These are phyloP conservation scores for Temnothorax unifasciatus DNA, from an alignment of 2,888 invertebrate species.

Conservation along the genomic window DNA sequence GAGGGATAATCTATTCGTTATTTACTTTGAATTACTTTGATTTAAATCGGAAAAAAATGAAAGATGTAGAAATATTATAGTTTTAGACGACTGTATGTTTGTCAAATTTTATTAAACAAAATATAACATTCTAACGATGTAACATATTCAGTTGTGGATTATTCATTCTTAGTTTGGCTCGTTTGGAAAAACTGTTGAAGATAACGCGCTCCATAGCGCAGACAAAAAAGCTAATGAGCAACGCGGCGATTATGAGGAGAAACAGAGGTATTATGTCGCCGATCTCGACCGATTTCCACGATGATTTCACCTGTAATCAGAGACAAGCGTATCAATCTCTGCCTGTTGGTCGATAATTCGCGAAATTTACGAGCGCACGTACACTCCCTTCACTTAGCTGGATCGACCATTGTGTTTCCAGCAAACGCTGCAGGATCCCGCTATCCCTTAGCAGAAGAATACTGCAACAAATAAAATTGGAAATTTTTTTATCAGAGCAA, in stretches of 20 bases:
- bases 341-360: background rate
- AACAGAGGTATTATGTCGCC: constrained; percentile 80
- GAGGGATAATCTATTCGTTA: background rate
- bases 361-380: background rate
- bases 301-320: constrained; percentile 60
- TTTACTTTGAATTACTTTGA: background rate
- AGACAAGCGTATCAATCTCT: background rate
- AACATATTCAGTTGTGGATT: background rate
- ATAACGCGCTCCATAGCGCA: constrained; percentile 70
- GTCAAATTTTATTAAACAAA: constrained; percentile 9
- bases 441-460: constrained; percentile 82
- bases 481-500: background rate
- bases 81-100: background rate
- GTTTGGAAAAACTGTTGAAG: background rate
- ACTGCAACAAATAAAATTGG: constrained; percentile 66
- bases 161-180: background rate
- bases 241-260: constrained; percentile 74
- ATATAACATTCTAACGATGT: background rate
- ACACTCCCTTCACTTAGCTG: background rate
- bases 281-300: constrained; percentile 80
- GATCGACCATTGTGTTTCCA: constrained; percentile 68
- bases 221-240: constrained; percentile 68
- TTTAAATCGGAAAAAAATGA: background rate
- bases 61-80: background rate
- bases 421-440: constrained; percentile 82